A percentile compares a stretch with the other conserved stretches of the same genome.
These are phyloP conservation scores for Lipophrys pholis DNA, from an alignment of 2,113 vertebrate species.

Conservation along the genomic window DNA sequence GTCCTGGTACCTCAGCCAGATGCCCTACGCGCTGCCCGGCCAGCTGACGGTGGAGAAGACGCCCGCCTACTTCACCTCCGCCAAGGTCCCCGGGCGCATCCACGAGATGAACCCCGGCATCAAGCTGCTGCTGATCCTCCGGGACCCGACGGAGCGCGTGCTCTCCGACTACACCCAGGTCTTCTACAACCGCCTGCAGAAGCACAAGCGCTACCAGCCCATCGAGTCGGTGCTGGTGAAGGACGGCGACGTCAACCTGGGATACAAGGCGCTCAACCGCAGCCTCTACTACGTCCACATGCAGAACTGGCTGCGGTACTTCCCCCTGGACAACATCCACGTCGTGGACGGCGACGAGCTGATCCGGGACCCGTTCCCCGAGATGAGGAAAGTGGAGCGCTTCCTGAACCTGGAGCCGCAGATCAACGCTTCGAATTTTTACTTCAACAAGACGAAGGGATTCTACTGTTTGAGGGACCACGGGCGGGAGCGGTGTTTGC, in stretches of 20 bases:
- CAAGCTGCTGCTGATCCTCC: constrained; percentile 93
- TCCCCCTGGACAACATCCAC: constrained; percentile 89
- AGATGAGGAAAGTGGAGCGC: constrained; percentile 93
- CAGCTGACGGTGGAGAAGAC: constrained; percentile 98
- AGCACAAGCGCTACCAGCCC: constrained; percentile 91
- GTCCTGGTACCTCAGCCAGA: constrained; percentile 94
- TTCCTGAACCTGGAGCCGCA: constrained; percentile 91
- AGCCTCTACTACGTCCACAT: constrained; percentile 94
- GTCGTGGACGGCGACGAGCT: constrained; percentile 94
- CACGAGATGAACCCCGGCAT: constrained; percentile 87
- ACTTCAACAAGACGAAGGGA: constrained; percentile 97
- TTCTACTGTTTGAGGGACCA: constrained; percentile 95
- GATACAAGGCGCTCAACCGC: constrained; percentile 97
- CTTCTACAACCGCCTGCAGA: constrained; percentile 94
- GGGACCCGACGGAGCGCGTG: constrained; percentile 94
- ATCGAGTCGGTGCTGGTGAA: constrained; percentile 91
- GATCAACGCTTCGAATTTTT: constrained; percentile 95
- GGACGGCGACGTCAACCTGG: constrained; percentile 89
- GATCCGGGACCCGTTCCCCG: constrained; percentile 92
- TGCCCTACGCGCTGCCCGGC: constrained; percentile 88
- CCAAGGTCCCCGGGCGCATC: constrained; percentile 91
- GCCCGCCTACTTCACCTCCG: constrained; percentile 96
- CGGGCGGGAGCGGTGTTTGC: constrained; percentile 92
- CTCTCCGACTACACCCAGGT: constrained; percentile 98
- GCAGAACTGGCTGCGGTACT: constrained; percentile 93